A percentile compares a stretch with the other conserved stretches of the same genome.
These are phyloP conservation scores for Quadroppia sp. DNA, from an alignment of 2,888 invertebrate species.

Conservation along the genomic window DNA sequence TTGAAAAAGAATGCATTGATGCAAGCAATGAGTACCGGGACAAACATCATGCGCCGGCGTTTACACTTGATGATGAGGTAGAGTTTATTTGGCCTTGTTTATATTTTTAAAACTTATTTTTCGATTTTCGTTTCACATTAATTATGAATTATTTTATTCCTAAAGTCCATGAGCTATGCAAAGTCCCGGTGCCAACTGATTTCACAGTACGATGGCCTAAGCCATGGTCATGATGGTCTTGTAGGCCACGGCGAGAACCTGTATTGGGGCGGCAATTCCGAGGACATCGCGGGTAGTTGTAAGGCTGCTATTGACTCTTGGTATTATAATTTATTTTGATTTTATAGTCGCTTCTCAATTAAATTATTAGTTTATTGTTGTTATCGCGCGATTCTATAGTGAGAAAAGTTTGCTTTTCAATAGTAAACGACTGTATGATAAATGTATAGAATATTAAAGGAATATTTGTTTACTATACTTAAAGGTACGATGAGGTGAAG, in stretches of 20 bases:
- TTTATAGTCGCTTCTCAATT: too few relatives aligned
- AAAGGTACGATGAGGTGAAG: slow-evolving; percentile 33
- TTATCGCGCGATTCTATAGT: too few relatives aligned
- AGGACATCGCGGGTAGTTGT: too few relatives aligned
- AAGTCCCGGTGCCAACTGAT: slow-evolving; percentile 27
- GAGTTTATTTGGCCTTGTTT: too few relatives aligned
- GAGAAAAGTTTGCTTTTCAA: too few relatives aligned
- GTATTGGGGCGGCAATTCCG: not conserved
- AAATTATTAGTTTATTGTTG: too few relatives aligned
- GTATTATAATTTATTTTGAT: too few relatives aligned
- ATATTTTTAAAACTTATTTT: not conserved
- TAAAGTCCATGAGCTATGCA: not conserved
- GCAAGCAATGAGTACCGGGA: not conserved
- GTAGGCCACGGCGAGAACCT: not conserved
- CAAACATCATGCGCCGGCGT: not conserved
- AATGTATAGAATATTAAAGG: not conserved
- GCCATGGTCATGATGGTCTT: not conserved
- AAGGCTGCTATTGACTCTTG: too few relatives aligned
- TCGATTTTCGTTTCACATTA: too few relatives aligned
- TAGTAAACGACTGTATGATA: too few relatives aligned
- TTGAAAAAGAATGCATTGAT: not conserved
- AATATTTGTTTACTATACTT: not conserved
- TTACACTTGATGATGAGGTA: too few relatives aligned
- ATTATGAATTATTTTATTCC: too few relatives aligned
- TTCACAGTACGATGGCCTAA: not conserved